Conservation (phyloP, 2,797 vertebrate genomes). For the Sphenopsis melanotis region DNA sequence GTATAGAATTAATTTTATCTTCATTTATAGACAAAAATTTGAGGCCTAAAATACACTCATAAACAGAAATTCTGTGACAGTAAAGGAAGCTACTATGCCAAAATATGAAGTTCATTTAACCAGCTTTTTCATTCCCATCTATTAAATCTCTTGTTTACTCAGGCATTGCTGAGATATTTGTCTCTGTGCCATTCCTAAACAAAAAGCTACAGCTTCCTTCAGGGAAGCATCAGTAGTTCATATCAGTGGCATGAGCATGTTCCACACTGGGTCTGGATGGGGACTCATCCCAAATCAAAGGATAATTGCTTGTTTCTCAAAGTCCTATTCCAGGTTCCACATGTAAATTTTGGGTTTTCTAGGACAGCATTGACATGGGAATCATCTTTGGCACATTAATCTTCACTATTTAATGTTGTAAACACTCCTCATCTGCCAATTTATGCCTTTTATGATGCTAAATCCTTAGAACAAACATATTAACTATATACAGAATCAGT, state of each 20-base stretch:
- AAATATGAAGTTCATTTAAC: not conserved
- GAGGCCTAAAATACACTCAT: not conserved
- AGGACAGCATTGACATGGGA: not conserved
- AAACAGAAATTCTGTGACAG: not conserved
- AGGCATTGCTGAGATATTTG: not conserved
- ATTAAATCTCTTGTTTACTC: not conserved
- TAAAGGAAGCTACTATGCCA: not conserved
- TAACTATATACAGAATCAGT: not conserved
- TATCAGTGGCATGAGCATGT: not conserved
- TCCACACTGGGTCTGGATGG: not conserved
- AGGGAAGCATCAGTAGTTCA: not conserved
- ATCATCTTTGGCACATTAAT: not conserved
- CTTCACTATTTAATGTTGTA: not conserved
- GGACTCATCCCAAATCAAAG: not conserved
- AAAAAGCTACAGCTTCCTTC: not conserved
- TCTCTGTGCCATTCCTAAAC: not conserved
- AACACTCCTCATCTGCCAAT: not conserved
- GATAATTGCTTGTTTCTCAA: not conserved
- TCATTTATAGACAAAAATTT: not conserved
- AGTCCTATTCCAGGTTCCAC: not conserved
- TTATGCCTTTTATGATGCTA: not conserved
- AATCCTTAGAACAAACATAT: constrained; percentile 23
- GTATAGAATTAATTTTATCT: not conserved
- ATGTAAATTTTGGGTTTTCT: not conserved
- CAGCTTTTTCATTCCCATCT: not conserved